Evolutionary conservation across 2,797 vertebrate genomes (phyloP).

Genomic region (Cetoscarus ocellatus): DNA sequence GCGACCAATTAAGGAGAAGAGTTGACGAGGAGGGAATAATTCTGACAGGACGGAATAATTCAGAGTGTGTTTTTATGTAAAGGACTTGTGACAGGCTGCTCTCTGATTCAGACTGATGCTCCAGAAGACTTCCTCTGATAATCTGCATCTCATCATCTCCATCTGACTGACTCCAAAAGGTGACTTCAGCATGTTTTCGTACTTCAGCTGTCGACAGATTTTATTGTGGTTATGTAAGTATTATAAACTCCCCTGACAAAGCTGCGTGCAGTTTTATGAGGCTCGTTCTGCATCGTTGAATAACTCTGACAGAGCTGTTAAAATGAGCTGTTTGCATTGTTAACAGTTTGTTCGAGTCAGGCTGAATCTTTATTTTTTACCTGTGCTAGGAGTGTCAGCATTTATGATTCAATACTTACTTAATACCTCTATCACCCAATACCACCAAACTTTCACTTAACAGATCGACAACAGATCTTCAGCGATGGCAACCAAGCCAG

Average conservation of each 20-base stretch:
- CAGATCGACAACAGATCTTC: too few relatives aligned
- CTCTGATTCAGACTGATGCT: conserved; percentile 2
- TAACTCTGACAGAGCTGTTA: conserved; percentile 16
- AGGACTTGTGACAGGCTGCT: conserved; percentile 8
- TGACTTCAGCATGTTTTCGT: neutral
- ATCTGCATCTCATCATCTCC: neutral
- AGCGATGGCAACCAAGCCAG: too few relatives aligned
- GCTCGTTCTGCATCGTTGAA: neutral
- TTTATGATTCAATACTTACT: too few relatives aligned
- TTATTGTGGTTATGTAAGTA: conserved; percentile 13
- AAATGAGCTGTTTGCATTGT: conserved; percentile 21
- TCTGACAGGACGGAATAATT: conserved; percentile 20
- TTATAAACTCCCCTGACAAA: neutral
- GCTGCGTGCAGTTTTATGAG: neutral
- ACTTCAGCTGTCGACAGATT: conserved; percentile 8
- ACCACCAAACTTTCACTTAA: too few relatives aligned
- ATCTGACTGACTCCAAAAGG: neutral
- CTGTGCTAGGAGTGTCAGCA: too few relatives aligned
- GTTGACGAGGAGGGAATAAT: conserved; percentile 11
- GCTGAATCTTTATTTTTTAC: neutral
- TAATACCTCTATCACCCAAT: too few relatives aligned
- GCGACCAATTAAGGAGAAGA: conserved; percentile 32
- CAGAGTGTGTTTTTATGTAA: neutral
- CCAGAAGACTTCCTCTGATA: conserved; percentile 4
- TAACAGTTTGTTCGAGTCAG: neutral